Conservation (phyloP, 1,140 invertebrate genomes). For the Ips nitidus region DNA sequence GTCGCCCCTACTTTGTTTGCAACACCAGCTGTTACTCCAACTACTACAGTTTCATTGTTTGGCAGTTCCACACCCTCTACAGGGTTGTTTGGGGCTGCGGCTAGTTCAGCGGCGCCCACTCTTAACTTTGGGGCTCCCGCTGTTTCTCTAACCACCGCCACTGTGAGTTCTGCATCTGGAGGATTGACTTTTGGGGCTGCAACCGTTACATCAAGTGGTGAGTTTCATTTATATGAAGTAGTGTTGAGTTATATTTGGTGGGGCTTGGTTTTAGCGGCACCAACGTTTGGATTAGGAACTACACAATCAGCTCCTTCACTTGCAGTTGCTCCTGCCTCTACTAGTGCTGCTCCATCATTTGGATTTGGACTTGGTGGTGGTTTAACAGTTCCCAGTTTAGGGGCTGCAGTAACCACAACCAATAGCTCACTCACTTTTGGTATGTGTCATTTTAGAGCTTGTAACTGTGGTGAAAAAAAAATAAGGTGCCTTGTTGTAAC, state of each 20-base stretch:
- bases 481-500: not conserved
- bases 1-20: not conserved
- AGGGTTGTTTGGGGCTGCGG: constrained; percentile 16
- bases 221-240: constrained; percentile 31
- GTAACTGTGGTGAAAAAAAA: not conserved
- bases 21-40: not conserved
- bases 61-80: not conserved
- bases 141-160: constrained; percentile 6
- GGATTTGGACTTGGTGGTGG: constrained; percentile 4
- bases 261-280: not conserved
- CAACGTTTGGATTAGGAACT: constrained; percentile 3
- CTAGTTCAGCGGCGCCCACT: constrained; percentile 44
- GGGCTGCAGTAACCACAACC: not conserved
- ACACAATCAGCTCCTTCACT: not conserved
- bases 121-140: constrained; percentile 39
- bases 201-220: constrained; percentile 23
- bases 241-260: constrained; percentile 27
- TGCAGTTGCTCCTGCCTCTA: constrained; percentile 13
- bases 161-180: constrained; percentile 17
- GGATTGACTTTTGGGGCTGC: constrained; percentile 26
- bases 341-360: constrained; percentile 9
- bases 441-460: not conserved
- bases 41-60: constrained; percentile 9
- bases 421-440: not conserved
- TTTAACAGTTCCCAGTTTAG: not conserved